Evolutionary conservation across 2,888 invertebrate genomes (phyloP).

Genomic region (Ceraclea dissimilis): DNA sequence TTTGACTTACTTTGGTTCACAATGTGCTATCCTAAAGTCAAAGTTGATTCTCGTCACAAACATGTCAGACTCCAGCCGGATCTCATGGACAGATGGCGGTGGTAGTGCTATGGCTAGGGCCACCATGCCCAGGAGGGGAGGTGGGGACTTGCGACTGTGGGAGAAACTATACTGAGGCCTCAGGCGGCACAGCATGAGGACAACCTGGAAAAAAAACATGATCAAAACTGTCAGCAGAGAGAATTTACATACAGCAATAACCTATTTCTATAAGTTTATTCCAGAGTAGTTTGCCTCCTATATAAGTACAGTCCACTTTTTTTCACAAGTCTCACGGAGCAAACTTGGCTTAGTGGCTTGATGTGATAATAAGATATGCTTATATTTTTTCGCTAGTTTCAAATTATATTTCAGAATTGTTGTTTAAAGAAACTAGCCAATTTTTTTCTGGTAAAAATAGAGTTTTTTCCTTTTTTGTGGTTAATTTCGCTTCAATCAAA

Average conservation of each 20-base stretch:
- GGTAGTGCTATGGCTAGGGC: slow-evolving; percentile 93
- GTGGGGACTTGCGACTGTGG: slow-evolving; percentile 79
- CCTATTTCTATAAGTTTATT: too few species aligned
- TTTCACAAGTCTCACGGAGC: too few species aligned
- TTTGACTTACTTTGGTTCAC: slow-evolving; percentile 79
- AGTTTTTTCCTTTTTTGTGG: too few species aligned
- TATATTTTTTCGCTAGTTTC: too few species aligned
- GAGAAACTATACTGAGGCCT: slow-evolving; percentile 91
- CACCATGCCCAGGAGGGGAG: slow-evolving; percentile 86
- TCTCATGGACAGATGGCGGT: slow-evolving; percentile 95
- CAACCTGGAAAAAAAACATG: slow-evolving; percentile 60
- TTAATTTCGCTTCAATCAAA: too few species aligned
- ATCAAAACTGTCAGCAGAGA: background rate
- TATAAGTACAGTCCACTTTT: too few species aligned
- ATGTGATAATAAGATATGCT: too few species aligned
- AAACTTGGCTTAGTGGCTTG: too few species aligned
- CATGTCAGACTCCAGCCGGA: slow-evolving; percentile 89
- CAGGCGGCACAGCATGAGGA: slow-evolving; percentile 82
- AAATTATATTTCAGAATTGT: too few species aligned
- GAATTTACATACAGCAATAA: background rate
- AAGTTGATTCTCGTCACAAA: slow-evolving; percentile 95
- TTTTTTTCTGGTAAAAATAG: too few species aligned
- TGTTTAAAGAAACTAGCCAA: too few species aligned
- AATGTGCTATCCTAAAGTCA: slow-evolving; percentile 94
- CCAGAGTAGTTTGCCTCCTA: too few species aligned